These are phyloP conservation scores for Cataglyphis hispanica DNA, from an alignment of 1,140 invertebrate species.

Conservation along the genomic window DNA sequence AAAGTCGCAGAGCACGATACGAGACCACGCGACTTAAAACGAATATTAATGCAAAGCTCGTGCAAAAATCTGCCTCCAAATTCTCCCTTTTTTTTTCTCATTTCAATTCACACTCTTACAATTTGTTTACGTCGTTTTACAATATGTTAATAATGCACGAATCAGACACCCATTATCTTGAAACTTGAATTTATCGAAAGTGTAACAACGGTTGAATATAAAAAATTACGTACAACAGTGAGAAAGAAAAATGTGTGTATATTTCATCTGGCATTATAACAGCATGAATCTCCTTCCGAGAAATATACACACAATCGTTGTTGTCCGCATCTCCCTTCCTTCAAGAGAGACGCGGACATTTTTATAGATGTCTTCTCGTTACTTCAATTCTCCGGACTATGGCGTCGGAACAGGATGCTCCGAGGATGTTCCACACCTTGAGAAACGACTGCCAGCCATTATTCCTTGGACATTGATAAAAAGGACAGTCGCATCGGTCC, in stretches of 20 bases:
- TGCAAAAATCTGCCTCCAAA: slow-evolving; percentile 30
- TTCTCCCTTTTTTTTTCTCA: slow-evolving; percentile 17
- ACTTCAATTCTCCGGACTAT: slow-evolving; percentile 28
- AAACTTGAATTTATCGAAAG: too few relatives aligned
- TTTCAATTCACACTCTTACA: neutral
- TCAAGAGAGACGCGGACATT: slow-evolving; percentile 12
- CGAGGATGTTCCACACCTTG: slow-evolving; percentile 24
- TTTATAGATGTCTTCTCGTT: slow-evolving; percentile 46
- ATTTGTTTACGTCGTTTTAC: neutral
- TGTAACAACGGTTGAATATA: too few relatives aligned
- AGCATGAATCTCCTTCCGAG: neutral
- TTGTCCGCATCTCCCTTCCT: neutral
- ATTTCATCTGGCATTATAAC: neutral
- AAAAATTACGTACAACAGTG: neutral
- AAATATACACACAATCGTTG: neutral
- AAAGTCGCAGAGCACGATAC: slow-evolving; percentile 55
- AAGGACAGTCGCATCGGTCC: slow-evolving; percentile 19
- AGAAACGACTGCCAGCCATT: slow-evolving; percentile 32
- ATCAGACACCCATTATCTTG: neutral
- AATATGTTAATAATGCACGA: neutral
- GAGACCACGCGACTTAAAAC: slow-evolving; percentile 67
- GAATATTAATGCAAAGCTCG: slow-evolving; percentile 67
- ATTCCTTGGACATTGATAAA: slow-evolving; percentile 53
- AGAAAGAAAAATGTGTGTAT: neutral
- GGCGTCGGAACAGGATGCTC: slow-evolving; percentile 22